Evolutionary conservation across 2,797 vertebrate species (phyloP).

Genomic region (Mus spretus): DNA sequence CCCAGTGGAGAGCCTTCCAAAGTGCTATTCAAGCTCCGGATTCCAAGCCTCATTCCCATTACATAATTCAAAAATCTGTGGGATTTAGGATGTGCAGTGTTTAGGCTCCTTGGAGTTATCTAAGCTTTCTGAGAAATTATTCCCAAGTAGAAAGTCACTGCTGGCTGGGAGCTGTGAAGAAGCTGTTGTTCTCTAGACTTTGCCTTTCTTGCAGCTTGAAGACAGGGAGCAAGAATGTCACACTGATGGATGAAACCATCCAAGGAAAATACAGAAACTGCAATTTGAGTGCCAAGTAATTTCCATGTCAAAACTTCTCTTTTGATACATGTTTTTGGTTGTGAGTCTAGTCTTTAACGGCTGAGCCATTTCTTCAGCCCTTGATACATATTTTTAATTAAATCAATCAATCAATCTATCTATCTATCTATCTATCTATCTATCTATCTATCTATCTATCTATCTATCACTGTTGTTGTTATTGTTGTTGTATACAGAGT

Average conservation of each 20-base stretch:
- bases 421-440: too few species aligned
- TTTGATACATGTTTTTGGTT: neutral
- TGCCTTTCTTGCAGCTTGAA: neutral
- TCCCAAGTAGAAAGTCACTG: constrained; percentile 38
- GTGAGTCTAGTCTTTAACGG: neutral
- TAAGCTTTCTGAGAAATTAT: constrained; percentile 49
- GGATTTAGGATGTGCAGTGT: neutral
- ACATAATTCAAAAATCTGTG: constrained; percentile 14
- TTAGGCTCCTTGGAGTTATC: neutral
- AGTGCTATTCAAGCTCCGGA: neutral
- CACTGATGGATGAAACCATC: neutral
- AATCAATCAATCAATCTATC: too few species aligned
- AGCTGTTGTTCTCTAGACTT: neutral
- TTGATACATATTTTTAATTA: too few species aligned
- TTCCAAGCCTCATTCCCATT: neutral
- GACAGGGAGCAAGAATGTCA: constrained; percentile 4
- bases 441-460: too few species aligned
- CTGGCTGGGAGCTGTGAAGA: neutral
- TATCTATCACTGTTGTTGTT: too few species aligned
- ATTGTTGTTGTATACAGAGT: neutral
- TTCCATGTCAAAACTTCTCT: constrained; percentile 48
- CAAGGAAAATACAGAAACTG: neutral
- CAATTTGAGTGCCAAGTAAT: constrained; percentile 37
- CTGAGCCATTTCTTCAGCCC: too few species aligned
- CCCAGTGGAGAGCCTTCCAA: neutral